phyloP scores from a whole-genome alignment of 1,140 invertebrate genomes.

The Lepidurus couesii region DNA sequence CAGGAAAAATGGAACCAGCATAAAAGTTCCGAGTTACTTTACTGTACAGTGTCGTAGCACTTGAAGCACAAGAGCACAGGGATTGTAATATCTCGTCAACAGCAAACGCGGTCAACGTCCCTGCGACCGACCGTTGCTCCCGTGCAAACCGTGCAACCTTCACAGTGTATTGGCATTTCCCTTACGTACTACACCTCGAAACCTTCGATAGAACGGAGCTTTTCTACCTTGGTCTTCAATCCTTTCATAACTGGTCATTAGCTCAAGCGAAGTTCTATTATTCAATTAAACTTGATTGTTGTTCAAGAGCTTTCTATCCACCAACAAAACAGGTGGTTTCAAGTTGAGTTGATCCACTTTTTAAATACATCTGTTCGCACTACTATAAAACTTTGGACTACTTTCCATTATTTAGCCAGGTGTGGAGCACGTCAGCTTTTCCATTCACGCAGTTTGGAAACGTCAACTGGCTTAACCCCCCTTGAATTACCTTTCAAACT shows the following conservation, averaged over 20 bases:
- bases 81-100: background rate
- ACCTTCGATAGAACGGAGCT: background rate
- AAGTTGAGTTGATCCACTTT: background rate
- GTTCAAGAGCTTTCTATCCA: background rate
- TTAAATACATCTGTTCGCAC: background rate
- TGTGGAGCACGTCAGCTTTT: background rate
- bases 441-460: background rate
- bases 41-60: background rate
- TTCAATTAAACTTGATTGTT: background rate
- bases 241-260: background rate
- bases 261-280: background rate
- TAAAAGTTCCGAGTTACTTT: background rate
- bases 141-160: background rate
- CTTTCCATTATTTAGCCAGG: background rate
- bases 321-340: background rate
- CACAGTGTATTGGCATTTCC: background rate
- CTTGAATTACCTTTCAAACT: background rate
- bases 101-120: background rate
- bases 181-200: background rate
- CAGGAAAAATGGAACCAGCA: background rate
- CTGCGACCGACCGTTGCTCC: conserved; percentile 5
- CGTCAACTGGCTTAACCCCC: background rate
- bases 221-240: background rate
- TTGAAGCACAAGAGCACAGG: background rate
- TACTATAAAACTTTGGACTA: background rate